Percentiles rank a stretch among this genome's conserved stretches.
phyloP scores from a whole-genome alignment of 2,888 invertebrate genomes.

The Lochmaea capreae region DNA sequence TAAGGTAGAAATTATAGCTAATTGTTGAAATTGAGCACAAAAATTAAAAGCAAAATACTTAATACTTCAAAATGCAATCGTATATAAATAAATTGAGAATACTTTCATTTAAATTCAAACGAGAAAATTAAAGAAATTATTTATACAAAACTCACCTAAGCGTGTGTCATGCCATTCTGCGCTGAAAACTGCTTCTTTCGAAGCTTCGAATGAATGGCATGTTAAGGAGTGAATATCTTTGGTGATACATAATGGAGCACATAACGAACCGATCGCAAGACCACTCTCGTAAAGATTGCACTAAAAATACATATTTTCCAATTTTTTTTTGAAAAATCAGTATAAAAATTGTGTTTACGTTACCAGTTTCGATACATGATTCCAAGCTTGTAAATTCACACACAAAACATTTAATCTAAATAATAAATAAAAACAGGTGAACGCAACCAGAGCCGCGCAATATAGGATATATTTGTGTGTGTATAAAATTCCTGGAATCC shows the following conservation, averaged over 20 bases:
- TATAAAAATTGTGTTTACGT: conserved; percentile 53
- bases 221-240: conserved; percentile 69
- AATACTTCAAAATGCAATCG: no score
- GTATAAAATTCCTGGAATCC: conserved; percentile 60
- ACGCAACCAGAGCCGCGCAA: conserved; percentile 59
- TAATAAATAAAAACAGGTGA: conserved; percentile 66
- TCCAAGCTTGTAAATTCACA: conserved; percentile 70
- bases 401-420: conserved; percentile 72
- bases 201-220: conserved; percentile 72
- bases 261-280: conserved; percentile 73
- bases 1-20: no score
- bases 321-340: not conserved
- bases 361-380: conserved; percentile 70
- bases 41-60: no score
- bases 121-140: not conserved
- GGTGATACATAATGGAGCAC: conserved; percentile 71
- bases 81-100: no score
- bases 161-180: conserved; percentile 71
- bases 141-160: conserved; percentile 54
- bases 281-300: conserved; percentile 69
- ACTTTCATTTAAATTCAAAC: no score
- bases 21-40: no score
- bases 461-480: conserved; percentile 59
- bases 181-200: conserved; percentile 73
- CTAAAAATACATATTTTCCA: conserved; percentile 59